Conservation (phyloP, 2,113 vertebrate species). For the Mirza zaza region DNA sequence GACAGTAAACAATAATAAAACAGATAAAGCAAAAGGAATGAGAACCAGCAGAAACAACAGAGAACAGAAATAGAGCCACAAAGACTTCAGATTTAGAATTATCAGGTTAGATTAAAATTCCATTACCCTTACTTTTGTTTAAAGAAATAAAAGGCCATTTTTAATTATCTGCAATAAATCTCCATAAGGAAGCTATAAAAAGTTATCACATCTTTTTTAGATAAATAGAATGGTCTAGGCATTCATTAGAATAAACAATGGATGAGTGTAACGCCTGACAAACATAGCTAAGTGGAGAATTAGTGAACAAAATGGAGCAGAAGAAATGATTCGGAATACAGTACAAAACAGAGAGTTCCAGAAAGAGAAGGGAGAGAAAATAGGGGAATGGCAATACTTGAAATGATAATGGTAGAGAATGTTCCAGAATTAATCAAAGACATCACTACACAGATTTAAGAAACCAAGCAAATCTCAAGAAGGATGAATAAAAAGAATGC, state of each 20-base stretch:
- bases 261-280: neutral
- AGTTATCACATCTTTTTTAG: neutral
- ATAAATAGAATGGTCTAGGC: neutral
- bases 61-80: neutral
- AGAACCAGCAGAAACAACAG: slow-evolving; percentile 1
- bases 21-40: neutral
- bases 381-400: neutral
- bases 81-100: neutral
- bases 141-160: neutral
- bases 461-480: neutral
- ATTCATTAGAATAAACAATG: neutral
- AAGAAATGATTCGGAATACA: neutral
- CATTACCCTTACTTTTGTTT: neutral
- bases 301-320: neutral
- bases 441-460: neutral
- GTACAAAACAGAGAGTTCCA: neutral
- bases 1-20: neutral
- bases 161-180: neutral
- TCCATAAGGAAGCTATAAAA: slow-evolving; percentile 2
- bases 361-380: neutral
- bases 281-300: neutral
- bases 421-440: slow-evolving; percentile 44
- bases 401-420: neutral
- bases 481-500: neutral
- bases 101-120: neutral